A percentile compares a stretch with the other conserved stretches of the same genome.
Evolutionary conservation across 2,888 invertebrate genomes (phyloP).

Genomic region (Myopa testacea): DNA sequence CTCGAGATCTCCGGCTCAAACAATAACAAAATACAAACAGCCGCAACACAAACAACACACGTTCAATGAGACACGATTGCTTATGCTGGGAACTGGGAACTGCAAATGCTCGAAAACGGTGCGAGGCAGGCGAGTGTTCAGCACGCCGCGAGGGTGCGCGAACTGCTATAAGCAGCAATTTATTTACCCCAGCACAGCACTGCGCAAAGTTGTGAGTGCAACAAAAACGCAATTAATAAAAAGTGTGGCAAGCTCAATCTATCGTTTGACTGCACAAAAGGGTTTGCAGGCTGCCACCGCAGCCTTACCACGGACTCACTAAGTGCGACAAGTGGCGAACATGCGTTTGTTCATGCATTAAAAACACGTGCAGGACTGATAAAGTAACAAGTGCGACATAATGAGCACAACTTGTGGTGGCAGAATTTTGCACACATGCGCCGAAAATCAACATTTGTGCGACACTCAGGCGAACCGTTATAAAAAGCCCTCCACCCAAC

Average conservation of each 20-base stretch:
- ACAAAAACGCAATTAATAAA: background rate
- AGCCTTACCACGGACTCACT: background rate
- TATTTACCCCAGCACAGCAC: background rate
- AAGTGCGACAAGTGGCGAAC: slow-evolving; percentile 31
- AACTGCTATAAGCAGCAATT: background rate
- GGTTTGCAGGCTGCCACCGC: background rate
- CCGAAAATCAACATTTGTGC: slow-evolving; percentile 7
- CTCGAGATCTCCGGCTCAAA: slow-evolving; percentile 46
- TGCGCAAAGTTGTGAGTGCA: background rate
- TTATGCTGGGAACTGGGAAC: slow-evolving; percentile 63
- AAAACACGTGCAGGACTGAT: slow-evolving; percentile 30
- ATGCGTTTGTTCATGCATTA: slow-evolving; percentile 6
- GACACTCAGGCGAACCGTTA: slow-evolving; percentile 43
- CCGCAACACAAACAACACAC: slow-evolving; percentile 1
- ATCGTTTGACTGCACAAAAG: background rate
- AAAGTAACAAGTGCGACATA: slow-evolving; percentile 30
- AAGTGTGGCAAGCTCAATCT: slow-evolving; percentile 27
- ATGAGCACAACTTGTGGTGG: slow-evolving; percentile 46
- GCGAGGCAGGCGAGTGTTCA: background rate
- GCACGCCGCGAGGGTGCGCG: background rate
- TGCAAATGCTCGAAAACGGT: slow-evolving; percentile 56
- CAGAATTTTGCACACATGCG: slow-evolving; percentile 49
- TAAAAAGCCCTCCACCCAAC: slow-evolving; percentile 49
- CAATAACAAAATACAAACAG: slow-evolving; percentile 39
- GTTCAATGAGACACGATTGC: slow-evolving; percentile 33